Evolutionary conservation across 2,888 invertebrate species (phyloP).

Genomic region (Catocala nupta): DNA sequence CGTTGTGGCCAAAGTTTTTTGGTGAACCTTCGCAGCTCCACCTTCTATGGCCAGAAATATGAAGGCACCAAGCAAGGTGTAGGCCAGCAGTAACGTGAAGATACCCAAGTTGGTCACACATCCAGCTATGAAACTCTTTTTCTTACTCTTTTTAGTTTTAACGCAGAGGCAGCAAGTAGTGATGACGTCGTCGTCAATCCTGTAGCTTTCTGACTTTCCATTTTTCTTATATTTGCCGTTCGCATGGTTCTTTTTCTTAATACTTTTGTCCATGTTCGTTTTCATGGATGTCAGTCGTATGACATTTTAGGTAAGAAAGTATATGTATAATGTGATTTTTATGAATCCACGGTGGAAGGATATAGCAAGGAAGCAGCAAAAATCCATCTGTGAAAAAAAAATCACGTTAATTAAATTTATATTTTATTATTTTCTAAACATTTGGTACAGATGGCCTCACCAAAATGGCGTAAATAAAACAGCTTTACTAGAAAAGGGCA

Average conservation of each 20-base stretch:
- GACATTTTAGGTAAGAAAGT: conserved; percentile 33
- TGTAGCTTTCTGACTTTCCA: conserved; percentile 74
- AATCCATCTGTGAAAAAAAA: conserved; percentile 62
- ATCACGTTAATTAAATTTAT: conserved; percentile 36
- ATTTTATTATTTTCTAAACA: conserved; percentile 46
- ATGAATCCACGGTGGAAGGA: conserved; percentile 30
- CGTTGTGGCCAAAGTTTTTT: conserved; percentile 82
- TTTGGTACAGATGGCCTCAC: conserved; percentile 46
- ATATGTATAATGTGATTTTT: conserved; percentile 33
- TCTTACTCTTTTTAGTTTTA: conserved; percentile 82
- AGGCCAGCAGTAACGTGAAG: conserved; percentile 92
- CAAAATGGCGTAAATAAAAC: conserved; percentile 66
- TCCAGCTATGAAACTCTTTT: conserved; percentile 87
- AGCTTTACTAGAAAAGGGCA: conserved; percentile 71
- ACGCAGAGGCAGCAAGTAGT: conserved; percentile 84
- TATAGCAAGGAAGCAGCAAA: conserved; percentile 35
- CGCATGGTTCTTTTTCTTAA: conserved; percentile 78
- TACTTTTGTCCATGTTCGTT: conserved; percentile 79
- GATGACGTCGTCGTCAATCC: conserved; percentile 73
- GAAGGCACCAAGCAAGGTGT: conserved; percentile 91
- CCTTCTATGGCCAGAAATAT: conserved; percentile 95
- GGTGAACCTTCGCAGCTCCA: conserved; percentile 84
- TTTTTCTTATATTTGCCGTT: conserved; percentile 83
- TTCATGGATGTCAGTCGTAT: conserved; percentile 35
- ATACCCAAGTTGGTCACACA: conserved; percentile 94